phyloP scores from a whole-genome alignment of 2,797 vertebrate species.

The Menidia menidia region DNA sequence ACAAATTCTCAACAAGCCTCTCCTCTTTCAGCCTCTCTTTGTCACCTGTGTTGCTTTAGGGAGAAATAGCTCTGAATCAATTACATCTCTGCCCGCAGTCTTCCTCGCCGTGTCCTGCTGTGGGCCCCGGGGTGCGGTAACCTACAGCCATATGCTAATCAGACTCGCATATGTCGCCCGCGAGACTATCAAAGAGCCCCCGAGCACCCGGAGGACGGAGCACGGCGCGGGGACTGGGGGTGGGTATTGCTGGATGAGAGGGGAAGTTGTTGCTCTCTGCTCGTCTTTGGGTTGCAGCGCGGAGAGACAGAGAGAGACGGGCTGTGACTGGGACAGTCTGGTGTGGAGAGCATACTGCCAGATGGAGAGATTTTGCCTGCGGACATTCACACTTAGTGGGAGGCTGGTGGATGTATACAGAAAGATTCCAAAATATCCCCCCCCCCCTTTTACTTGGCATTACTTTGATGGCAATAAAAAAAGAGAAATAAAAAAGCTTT shows the following conservation, averaged over 20 bases:
- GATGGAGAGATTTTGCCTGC: slow-evolving; percentile 75
- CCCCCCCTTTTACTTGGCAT: slow-evolving; percentile 39
- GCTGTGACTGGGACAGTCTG: slow-evolving; percentile 66
- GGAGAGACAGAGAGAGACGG: slow-evolving; percentile 39
- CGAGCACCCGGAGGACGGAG: slow-evolving; percentile 63
- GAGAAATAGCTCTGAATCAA: slow-evolving; percentile 72
- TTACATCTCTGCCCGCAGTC: slow-evolving; percentile 65
- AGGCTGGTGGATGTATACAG: slow-evolving; percentile 51
- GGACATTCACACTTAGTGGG: slow-evolving; percentile 70
- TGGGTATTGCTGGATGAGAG: slow-evolving; percentile 55
- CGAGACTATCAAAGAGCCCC: slow-evolving; percentile 70
- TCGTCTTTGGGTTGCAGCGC: slow-evolving; percentile 51
- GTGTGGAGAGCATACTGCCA: slow-evolving; percentile 63
- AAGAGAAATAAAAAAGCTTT: neutral
- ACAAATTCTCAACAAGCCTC: no score
- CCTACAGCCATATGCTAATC: slow-evolving; percentile 78
- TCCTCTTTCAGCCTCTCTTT: slow-evolving; percentile 29
- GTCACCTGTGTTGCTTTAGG: slow-evolving; percentile 37
- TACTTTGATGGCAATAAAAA: slow-evolving; percentile 41
- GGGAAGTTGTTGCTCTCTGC: slow-evolving; percentile 55
- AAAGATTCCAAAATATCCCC: slow-evolving; percentile 50
- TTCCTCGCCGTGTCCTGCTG: slow-evolving; percentile 59
- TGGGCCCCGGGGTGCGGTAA: slow-evolving; percentile 62
- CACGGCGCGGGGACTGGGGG: slow-evolving; percentile 39
- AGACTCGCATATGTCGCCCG: slow-evolving; percentile 76